Conservation (phyloP, 2,113 vertebrate genomes). For the Crotalus viridis region DNA sequence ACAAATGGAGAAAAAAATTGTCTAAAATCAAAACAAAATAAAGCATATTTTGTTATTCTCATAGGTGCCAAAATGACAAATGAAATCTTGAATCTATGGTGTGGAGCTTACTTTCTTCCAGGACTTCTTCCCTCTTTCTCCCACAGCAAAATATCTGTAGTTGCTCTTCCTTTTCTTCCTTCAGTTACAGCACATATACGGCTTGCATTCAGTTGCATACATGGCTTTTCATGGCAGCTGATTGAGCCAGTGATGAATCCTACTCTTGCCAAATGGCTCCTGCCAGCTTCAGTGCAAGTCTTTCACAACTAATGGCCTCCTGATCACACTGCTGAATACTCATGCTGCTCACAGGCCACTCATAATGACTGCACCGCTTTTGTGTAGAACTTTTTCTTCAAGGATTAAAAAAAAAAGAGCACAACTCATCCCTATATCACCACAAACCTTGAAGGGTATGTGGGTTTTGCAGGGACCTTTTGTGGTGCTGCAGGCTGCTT, state of each 20-base stretch:
- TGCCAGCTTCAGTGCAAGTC: neutral
- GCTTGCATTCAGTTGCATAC: neutral
- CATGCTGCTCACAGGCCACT: neutral
- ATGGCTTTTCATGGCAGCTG: neutral
- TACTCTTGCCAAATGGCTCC: neutral
- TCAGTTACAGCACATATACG: neutral
- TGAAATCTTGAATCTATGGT: neutral
- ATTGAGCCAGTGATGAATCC: neutral
- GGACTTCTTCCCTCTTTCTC: neutral
- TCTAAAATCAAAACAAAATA: neutral
- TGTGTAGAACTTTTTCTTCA: neutral
- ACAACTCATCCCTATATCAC: neutral
- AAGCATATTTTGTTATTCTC: neutral
- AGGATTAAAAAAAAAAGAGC: neutral
- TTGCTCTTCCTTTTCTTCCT: neutral
- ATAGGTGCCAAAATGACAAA: neutral
- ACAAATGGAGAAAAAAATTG: neutral
- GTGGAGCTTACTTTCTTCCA: neutral
- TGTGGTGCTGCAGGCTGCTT: neutral
- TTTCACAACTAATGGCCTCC: neutral
- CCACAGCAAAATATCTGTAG: neutral
- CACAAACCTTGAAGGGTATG: neutral
- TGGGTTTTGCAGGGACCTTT: neutral
- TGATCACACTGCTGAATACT: neutral
- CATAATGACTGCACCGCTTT: neutral